phyloP scores from a whole-genome alignment of 1,140 invertebrate species.

The Cepaea nemoralis region DNA sequence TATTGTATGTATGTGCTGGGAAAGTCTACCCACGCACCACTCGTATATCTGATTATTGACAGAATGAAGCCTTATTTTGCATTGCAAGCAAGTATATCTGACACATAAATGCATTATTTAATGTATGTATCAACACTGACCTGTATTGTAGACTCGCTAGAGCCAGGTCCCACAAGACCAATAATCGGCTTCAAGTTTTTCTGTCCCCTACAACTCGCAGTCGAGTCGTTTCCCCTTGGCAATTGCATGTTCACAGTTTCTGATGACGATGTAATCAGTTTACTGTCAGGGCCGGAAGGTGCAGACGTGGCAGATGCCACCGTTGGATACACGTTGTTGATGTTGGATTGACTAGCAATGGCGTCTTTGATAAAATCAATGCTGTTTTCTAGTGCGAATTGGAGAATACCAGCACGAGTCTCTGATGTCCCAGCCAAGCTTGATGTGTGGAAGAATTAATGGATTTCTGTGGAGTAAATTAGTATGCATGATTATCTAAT shows the following conservation, averaged over 20 bases:
- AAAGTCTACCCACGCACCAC: too few relatives aligned
- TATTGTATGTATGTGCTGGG: too few relatives aligned
- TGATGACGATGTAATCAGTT: not conserved
- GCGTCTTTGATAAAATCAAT: conserved; percentile 82
- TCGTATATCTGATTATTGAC: too few relatives aligned
- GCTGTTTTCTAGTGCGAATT: conserved; percentile 83
- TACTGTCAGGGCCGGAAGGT: not conserved
- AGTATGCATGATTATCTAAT: too few relatives aligned
- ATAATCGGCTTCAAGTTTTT: conserved; percentile 73
- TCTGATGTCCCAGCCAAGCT: conserved; percentile 82
- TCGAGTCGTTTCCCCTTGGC: not conserved
- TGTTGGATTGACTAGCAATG: conserved; percentile 68
- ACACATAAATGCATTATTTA: not conserved
- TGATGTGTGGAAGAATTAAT: conserved; percentile 76
- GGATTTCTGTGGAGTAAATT: conserved; percentile 63
- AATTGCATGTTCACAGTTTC: too few relatives aligned
- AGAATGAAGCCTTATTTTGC: not conserved
- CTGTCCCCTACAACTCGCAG: not conserved
- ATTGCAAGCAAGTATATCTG: too few relatives aligned
- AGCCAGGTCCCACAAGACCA: conserved; percentile 81
- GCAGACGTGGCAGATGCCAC: not conserved
- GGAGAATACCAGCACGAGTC: conserved; percentile 87
- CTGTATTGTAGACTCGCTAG: conserved; percentile 79
- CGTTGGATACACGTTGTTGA: conserved; percentile 32
- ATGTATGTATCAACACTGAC: not conserved